Evolutionary conservation across 1,140 invertebrate species (phyloP), one percentile per base, ranked within the genome.

Genomic region (Diploscapter pachys): DNA sequence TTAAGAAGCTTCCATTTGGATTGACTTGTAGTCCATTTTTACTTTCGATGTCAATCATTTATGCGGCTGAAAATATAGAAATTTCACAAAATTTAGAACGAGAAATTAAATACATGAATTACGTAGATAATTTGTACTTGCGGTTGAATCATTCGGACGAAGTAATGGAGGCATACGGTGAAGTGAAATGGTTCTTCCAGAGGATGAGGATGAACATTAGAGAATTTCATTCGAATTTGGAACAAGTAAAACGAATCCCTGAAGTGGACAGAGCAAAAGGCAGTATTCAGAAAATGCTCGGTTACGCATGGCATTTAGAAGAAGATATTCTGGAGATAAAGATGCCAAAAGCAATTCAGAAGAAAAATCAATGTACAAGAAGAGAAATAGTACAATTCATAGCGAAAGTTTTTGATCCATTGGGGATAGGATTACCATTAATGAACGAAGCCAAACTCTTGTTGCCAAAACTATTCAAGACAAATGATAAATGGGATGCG

Each of bases 401-500:
- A 3, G 63, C 63, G 9, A 65, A 49, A n/a, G n/a, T 65, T 51
- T 74, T 50, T 75, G 72, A 74, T 51, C 72, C 71, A 51, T 2
- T 74, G 48, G 72, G 72, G 50, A 4, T 74, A 5, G 5, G 49
- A 5, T 5, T 71, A 4, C 72, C 72, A n/a, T 5, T 74, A 3
- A 74, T 54, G 3, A 52, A 73, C 5, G 74, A 49, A 64, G 8
- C 49, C n/a, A 72, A 72, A 72, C 11, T 53, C 3, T 72, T 78
- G 61, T 9, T 79, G 3, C 78, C 78, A 64, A 51, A 62, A 4
- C 3, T 49, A 11, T 79, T 70, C 59, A 31, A 49, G 5, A 48
- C 48, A 3, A 75, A 78, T 9, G 13, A n/a, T n/a, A 56, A 54
- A 3, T 79, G 77, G 55, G 71, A 80, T 51, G 55, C 78, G 31